phyloP scores from a whole-genome alignment of 2,113 vertebrate species.

The Oxyura jamaicensis region DNA sequence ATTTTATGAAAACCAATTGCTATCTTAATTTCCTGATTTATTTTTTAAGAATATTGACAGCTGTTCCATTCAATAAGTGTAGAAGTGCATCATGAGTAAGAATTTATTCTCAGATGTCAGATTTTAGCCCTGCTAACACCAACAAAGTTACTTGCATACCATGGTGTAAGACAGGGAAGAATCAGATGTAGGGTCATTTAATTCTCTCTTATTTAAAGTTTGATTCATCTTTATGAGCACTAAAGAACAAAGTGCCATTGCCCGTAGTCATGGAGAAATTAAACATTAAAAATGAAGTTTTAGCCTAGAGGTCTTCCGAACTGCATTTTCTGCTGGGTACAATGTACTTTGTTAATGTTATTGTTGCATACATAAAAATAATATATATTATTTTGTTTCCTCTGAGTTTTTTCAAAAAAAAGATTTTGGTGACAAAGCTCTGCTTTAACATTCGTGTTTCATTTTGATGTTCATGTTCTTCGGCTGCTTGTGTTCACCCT shows the following conservation, averaged over 20 bases:
- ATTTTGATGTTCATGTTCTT: not conserved
- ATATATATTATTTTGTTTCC: not conserved
- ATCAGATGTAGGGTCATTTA: not conserved
- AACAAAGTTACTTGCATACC: not conserved
- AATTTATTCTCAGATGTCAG: not conserved
- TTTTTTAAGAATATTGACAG: constrained; percentile 29
- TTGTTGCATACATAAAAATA: not conserved
- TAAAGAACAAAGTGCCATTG: not conserved
- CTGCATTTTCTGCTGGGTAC: not conserved
- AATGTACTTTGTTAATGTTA: not conserved
- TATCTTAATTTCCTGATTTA: constrained; percentile 22
- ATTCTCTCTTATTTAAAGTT: not conserved
- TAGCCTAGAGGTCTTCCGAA: not conserved
- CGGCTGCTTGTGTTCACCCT: not conserved
- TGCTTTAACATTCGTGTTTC: not conserved
- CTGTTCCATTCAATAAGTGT: not conserved
- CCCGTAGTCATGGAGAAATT: not conserved
- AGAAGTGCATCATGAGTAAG: not conserved
- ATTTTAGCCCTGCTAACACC: not conserved
- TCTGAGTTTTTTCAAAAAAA: not conserved
- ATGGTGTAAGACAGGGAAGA: not conserved
- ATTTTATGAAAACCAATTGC: constrained; percentile 32
- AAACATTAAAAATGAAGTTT: not conserved
- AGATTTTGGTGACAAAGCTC: not conserved
- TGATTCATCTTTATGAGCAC: not conserved